Conservation (phyloP, 2,888 invertebrate species). For the Micoletzkya japonica region DNA sequence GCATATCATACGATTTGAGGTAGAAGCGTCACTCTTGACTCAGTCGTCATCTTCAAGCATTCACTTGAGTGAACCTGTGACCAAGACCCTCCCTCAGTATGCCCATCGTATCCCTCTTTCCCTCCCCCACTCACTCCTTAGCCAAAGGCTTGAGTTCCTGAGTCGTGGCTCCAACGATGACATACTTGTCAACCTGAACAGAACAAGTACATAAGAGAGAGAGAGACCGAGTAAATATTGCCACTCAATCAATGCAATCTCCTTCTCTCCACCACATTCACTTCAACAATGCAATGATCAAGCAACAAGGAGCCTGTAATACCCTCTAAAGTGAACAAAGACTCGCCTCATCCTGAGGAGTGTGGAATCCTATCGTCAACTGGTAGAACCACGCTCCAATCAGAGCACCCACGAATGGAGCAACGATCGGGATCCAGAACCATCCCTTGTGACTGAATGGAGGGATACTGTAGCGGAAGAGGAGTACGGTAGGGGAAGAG, state of each 20-base stretch:
- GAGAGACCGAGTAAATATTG: no score
- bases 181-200: slow-evolving; percentile 28
- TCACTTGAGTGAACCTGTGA: slow-evolving; percentile 26
- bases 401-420: slow-evolving; percentile 68
- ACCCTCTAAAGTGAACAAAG: not conserved
- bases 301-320: not conserved
- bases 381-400: slow-evolving; percentile 66
- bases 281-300: no score
- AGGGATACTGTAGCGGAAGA: no score
- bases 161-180: slow-evolving; percentile 30
- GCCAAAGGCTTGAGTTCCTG: slow-evolving; percentile 50
- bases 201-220: not conserved
- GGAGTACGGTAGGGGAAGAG: not conserved
- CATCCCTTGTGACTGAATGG: slow-evolving; percentile 66
- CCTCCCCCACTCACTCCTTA: slow-evolving; percentile 44
- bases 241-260: no score
- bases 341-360: slow-evolving; percentile 56
- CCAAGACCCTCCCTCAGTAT: not conserved
- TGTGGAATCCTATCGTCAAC: slow-evolving; percentile 67
- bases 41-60: slow-evolving; percentile 5
- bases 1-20: slow-evolving; percentile 15
- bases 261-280: no score
- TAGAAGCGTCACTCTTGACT: slow-evolving; percentile 4
- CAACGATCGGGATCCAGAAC: slow-evolving; percentile 70
- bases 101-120: not conserved